Base-by-base conservation (phyloP, 2,113 vertebrate genomes). In the Xiphophorus couchianus region DNA sequence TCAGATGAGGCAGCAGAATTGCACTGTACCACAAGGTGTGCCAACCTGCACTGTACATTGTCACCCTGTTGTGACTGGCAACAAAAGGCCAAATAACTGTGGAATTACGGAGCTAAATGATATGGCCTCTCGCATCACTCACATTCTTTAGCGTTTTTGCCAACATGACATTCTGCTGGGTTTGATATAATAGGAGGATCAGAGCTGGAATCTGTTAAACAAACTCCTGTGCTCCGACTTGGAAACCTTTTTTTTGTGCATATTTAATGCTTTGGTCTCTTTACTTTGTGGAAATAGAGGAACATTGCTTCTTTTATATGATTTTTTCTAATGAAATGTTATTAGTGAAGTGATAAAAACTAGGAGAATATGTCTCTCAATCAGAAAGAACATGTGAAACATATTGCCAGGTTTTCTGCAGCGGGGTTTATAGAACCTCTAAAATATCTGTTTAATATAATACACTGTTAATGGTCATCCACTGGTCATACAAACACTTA, bases 151-250 rank as follows among this genome's bases (percentile, higher is more conserved):
- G 74, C 72, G n/a, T 87, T 88, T 87, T 77, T 87, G 85, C 80
- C 82, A 84, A 76, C 78, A 78, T 83, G 83, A 78, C 88, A 85
- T 86, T 80, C 83, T 81, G 0, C 28, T 69, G 66, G 72, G 62
- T 76, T 85, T 76, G 73, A 84, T 78, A 91, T 86, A 90, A 90
- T 84, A 77, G 87, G 81, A 86, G 90, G 89, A 89, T 90, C 90
- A 90, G 67, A 88, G 63, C 54, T 84, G 90, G 90, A 90, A 90
- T 91, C 85, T 80, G 88, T 89, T 90, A 80, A 90, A 85, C 83
- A 88, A 89, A 86, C 85, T 64, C 66, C 27, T 64, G 70, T 13
- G 80, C 84, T 88, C 82, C 74, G 66, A 73, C 80, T 48, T 67
- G 54, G 12, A 81, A 83, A 84, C 78, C 72, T 64, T 84, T 82